Evolutionary conservation across 2,797 vertebrate species (phyloP), one percentile per base, ranked within the genome.

Genomic region (Psittacula derbiana): DNA sequence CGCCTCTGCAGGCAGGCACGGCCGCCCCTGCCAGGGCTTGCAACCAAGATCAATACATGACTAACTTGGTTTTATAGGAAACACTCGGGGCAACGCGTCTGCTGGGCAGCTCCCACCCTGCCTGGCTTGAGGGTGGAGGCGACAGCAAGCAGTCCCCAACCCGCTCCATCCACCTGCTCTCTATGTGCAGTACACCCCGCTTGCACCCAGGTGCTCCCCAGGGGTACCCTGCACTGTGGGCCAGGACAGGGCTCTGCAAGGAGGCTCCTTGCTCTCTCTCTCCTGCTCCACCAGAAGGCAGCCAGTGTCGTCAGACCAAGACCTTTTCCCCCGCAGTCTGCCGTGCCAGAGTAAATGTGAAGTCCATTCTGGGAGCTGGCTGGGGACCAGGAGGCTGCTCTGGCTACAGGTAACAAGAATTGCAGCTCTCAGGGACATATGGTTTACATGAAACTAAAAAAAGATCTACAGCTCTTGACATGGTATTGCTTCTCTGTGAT

Each of bases 371-470:
- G 87, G 86, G 90, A 96, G 53, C 86, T 95, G 94, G 92, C 88
- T 52, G 57, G 73, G 81, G 60, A 93, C 93, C 95, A 95, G 85
- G 73, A 88, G 73, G 90, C 94, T 92, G 91, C 86, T 96, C 95
- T 96, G 94, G 88, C 88, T 95, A 19, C 88, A 96, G 94, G 93
- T 95, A 93, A 93, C 81, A 91, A 73, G 84, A 88, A 88, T 41
- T 66, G 67, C 83, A 87, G 94, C 79, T 94, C 93, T 95, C 8
- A 0, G 64, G 75, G 95, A 89, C 83, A 85, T 86, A 86, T 80
- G 91, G 93, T 91, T 96, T 93, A 87, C 52, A 81, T 92, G 91
- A 96, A 96, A 81, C 83, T 86, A 58, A 83, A 95, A 89, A 89
- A 88, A 92, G 36, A 55, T 79, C 85, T 86, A 67, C 85, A 27